Conservation (phyloP, 2,888 invertebrate genomes). For the Acheta domesticus region DNA sequence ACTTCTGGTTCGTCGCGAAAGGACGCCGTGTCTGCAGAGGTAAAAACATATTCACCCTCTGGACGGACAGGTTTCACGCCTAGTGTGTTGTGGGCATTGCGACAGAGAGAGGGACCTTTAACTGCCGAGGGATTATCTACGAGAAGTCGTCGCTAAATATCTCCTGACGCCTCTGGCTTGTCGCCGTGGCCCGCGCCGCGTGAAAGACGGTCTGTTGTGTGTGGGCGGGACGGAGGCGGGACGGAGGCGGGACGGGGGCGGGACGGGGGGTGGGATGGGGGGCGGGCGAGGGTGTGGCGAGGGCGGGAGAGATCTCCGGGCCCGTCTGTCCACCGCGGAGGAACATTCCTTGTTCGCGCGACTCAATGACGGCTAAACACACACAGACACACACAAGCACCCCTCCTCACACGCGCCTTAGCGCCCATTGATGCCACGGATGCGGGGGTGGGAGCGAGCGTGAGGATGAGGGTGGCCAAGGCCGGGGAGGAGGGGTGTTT, state of each 20-base stretch:
- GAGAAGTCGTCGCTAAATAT: not conserved
- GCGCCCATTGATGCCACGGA: not conserved
- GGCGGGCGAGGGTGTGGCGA: not conserved
- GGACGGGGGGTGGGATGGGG: too few relatives aligned
- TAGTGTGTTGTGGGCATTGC: not conserved
- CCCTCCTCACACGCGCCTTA: not conserved
- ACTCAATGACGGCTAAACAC: not conserved
- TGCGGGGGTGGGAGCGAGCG: not conserved
- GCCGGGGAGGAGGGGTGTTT: not conserved
- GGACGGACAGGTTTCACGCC: not conserved
- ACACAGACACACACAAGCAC: not conserved
- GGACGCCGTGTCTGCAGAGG: not conserved
- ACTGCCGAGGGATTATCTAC: not conserved
- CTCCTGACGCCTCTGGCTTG: not conserved
- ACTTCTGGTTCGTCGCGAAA: not conserved
- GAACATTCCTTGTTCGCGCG: not conserved
- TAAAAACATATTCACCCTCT: not conserved
- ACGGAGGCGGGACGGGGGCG: not conserved
- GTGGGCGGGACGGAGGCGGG: not conserved
- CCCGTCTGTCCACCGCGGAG: not conserved
- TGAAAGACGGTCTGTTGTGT: conserved; percentile 3
- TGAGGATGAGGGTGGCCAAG: not conserved
- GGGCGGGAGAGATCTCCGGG: not conserved
- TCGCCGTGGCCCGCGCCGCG: not conserved
- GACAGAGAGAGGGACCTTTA: not conserved